Conservation (phyloP, 1,140 invertebrate species). For the Cydia fagiglandana region DNA sequence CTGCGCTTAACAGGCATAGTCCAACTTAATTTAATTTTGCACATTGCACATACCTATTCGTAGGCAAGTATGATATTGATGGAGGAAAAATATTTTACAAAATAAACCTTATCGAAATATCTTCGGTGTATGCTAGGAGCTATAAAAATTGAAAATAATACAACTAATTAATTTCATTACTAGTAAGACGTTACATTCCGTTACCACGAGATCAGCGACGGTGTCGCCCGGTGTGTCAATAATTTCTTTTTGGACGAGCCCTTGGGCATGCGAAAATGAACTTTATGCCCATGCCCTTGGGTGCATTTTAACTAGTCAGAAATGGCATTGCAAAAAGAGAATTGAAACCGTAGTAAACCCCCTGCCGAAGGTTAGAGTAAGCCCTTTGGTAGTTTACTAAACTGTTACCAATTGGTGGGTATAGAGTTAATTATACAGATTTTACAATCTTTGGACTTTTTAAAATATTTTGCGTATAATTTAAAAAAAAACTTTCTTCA, state of each 20-base stretch:
- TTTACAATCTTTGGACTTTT: slow-evolving; percentile 73
- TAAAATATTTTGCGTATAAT: slow-evolving; percentile 44
- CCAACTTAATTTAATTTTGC: slow-evolving; percentile 16
- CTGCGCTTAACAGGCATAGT: slow-evolving; percentile 7
- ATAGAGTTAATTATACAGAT: slow-evolving; percentile 48
- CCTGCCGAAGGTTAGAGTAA: slow-evolving; percentile 42
- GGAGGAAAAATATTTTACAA: slow-evolving; percentile 77
- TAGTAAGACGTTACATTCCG: slow-evolving; percentile 77
- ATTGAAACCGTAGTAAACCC: slow-evolving; percentile 23
- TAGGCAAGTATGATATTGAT: slow-evolving; percentile 71
- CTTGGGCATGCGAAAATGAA: background rate
- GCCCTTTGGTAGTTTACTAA: slow-evolving; percentile 64
- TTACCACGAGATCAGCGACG: slow-evolving; percentile 77
- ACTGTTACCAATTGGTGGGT: slow-evolving; percentile 72
- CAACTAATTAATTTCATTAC: slow-evolving; percentile 79
- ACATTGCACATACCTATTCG: slow-evolving; percentile 14
- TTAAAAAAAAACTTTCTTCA: slow-evolving; percentile 61
- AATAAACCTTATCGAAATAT: slow-evolving; percentile 79
- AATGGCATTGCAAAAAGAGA: slow-evolving; percentile 22
- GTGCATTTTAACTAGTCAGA: slow-evolving; percentile 15
- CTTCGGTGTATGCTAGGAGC: slow-evolving; percentile 79
- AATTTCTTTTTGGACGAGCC: background rate
- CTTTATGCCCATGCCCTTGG: slow-evolving; percentile 1
- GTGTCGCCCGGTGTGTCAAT: slow-evolving; percentile 64
- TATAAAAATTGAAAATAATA: slow-evolving; percentile 80